phyloP scores from a whole-genome alignment of 2,888 invertebrate genomes.

The Autographa gamma region DNA sequence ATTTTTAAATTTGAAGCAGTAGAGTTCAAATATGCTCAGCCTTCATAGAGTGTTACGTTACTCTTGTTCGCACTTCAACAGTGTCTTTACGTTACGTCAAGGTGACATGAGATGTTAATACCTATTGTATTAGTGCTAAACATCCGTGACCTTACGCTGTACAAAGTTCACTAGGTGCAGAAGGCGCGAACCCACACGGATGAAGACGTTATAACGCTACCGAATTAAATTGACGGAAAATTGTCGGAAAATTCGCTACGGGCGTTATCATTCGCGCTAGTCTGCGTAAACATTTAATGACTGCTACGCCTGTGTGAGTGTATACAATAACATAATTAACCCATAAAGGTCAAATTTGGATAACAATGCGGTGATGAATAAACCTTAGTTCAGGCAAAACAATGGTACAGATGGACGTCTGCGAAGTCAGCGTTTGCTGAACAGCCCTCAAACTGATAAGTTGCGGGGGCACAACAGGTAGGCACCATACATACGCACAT shows the following conservation, averaged over 20 bases:
- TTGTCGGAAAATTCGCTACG: slow-evolving; percentile 61
- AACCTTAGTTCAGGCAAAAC: slow-evolving; percentile 60
- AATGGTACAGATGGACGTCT: slow-evolving; percentile 68
- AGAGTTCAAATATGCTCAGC: slow-evolving; percentile 64
- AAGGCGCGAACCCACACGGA: slow-evolving; percentile 72
- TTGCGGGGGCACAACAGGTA: slow-evolving; percentile 85
- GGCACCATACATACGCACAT: slow-evolving; percentile 77
- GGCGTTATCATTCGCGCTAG: slow-evolving; percentile 39
- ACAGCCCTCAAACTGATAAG: slow-evolving; percentile 82
- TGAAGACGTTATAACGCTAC: slow-evolving; percentile 57
- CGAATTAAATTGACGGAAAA: slow-evolving; percentile 65
- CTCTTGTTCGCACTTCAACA: slow-evolving; percentile 62
- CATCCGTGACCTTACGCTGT: slow-evolving; percentile 85
- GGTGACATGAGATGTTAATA: slow-evolving; percentile 87
- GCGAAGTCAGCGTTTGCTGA: slow-evolving; percentile 72
- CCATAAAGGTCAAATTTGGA: slow-evolving; percentile 54
- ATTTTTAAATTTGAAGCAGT: slow-evolving; percentile 58
- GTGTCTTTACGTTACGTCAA: slow-evolving; percentile 84
- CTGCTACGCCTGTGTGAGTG: slow-evolving; percentile 39
- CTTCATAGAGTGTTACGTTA: slow-evolving; percentile 53
- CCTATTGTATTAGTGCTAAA: slow-evolving; percentile 86
- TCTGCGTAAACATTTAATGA: slow-evolving; percentile 47
- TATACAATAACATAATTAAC: slow-evolving; percentile 40
- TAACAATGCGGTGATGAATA: slow-evolving; percentile 58
- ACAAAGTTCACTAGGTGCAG: slow-evolving; percentile 86